Base-by-base conservation (phyloP, 1,140 invertebrate genomes). In the Adoxophyes honmai region DNA sequence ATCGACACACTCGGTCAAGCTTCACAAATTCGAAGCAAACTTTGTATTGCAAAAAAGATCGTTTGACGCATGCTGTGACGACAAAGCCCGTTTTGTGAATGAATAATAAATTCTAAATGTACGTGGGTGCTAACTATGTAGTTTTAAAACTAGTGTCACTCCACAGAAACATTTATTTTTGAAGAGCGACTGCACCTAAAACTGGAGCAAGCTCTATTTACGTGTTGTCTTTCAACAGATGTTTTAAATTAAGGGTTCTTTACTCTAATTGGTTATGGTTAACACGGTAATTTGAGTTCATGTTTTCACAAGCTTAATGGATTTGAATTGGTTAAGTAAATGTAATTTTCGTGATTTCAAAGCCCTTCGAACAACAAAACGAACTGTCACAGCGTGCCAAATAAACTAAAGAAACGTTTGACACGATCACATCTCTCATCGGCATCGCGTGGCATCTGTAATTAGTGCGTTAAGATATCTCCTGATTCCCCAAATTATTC, bases 401-500 rank as follows among this genome's bases (percentile, higher is more conserved):
- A 8, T 14, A 16, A 21, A 44, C 39, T 21, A 44, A 15, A 16
- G 28, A 48, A 10, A 21, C 21, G 11, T 16, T 8, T 44, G 39
- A 48, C 16, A 48, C 42, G 11, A 10, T 28, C 21, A 1, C 18
- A 48, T 33, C 18, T 21, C 7, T 48, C 42, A 48, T 6, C 42
- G n/a, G n/a, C 42, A 10, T 21, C 21, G 42, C 42, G 21, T 1
- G 42, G 42, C 9, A 28, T 15, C 16, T 16, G 42, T 18, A 44
- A 44, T 44, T 44, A 44, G n/a, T 16, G 1, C 15, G 39, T 48
- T 48, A 33, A 48, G 42, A 33, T 48, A 28, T 48, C 8, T 11
- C 16, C 34, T 57, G 56, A 57, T 73, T 67, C 64, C 63, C 62
- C 64, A 68, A 71, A 68, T 62, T 61, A 52, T 67, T 64, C 55